Percentiles rank a stretch among this genome's conserved stretches.
phyloP scores from a whole-genome alignment of 2,888 invertebrate species.

The Rhyacophila evoluta region DNA sequence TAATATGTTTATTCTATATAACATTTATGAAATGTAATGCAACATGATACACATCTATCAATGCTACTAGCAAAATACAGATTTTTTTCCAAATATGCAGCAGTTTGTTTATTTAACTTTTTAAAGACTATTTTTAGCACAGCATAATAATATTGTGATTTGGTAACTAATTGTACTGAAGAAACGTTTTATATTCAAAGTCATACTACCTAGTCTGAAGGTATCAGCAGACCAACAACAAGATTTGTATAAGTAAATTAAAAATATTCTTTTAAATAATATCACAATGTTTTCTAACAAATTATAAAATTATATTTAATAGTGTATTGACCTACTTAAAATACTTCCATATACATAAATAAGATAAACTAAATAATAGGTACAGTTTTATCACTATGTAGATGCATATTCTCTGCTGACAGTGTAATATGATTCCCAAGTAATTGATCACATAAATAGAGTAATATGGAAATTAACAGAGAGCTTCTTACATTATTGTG shows the following conservation, averaged over 20 bases:
- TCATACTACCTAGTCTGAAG: not conserved
- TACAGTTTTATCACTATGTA: slow-evolving; percentile 41
- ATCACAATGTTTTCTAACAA: slow-evolving; percentile 22
- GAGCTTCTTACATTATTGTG: not conserved
- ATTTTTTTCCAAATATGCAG: not conserved
- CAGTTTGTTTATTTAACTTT: not conserved
- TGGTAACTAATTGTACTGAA: not conserved
- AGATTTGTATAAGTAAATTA: not conserved
- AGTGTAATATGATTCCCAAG: not conserved
- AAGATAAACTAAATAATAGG: slow-evolving; percentile 38
- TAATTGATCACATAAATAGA: slow-evolving; percentile 12
- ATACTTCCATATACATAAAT: slow-evolving; percentile 32
- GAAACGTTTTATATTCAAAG: not conserved
- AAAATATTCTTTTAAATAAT: slow-evolving; percentile 7
- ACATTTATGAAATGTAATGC: slow-evolving; percentile 33
- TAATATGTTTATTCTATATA: slow-evolving; percentile 44
- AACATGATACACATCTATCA: slow-evolving; percentile 33
- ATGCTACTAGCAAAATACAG: slow-evolving; percentile 41
- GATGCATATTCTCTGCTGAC: slow-evolving; percentile 1
- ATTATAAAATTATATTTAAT: slow-evolving; percentile 22
- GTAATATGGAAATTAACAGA: not conserved
- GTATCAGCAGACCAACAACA: not conserved
- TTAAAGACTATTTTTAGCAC: not conserved
- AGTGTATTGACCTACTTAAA: slow-evolving; percentile 21
- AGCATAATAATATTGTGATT: not conserved